Base-by-base conservation (phyloP, 2,113 vertebrate genomes). In the Scartelaos histophorus region DNA sequence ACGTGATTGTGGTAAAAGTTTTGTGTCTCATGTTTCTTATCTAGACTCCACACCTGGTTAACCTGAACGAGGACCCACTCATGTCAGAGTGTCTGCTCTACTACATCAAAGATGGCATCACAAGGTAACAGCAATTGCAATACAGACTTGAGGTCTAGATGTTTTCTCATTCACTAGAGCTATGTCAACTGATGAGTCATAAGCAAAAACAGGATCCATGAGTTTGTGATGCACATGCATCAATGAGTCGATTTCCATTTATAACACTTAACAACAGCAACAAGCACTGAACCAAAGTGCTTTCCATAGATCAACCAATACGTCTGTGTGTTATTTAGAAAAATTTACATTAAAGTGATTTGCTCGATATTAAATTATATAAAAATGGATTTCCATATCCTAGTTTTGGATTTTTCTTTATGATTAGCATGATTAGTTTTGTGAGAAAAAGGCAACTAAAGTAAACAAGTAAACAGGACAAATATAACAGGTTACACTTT, bases 41-140 rank as follows among this genome's bases (percentile, higher is more conserved):
- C 78, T 90, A 99, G 98, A 99, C 98, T 35, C 98, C 98, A 80
- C 98, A 99, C 86, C 94, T 99, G 71, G 98, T 99, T 71, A 99
- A 99, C 90, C 93, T 99, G 83, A 99, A 99, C 34, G 98, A 99
- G 90, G 98, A 99, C 87, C 98, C 98, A 4, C 95, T 99, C 62
- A 99, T 99, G 98, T 99, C 98, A 0, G 98, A 99, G 85, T 99
- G 98, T 91, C 94, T 99, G 75, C 95, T 99, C 57, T 99, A 99
- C 89, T 99, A 99, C 90, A 99, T 99, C 92, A 99, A 99, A 94
- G 98, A 99, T 51, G 98, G 98, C 21, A 95, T 98, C 75, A 99
- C 98, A 66, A 97, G 98, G 98, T 98, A 91, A 88, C 64, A 43
- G 13, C 38, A 68, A 80, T 69, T 29, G 60, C 53, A 76, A 29